These are phyloP conservation scores for Sclerodermus sp. DNA, from an alignment of 2,888 invertebrate genomes.

Conservation along the genomic window DNA sequence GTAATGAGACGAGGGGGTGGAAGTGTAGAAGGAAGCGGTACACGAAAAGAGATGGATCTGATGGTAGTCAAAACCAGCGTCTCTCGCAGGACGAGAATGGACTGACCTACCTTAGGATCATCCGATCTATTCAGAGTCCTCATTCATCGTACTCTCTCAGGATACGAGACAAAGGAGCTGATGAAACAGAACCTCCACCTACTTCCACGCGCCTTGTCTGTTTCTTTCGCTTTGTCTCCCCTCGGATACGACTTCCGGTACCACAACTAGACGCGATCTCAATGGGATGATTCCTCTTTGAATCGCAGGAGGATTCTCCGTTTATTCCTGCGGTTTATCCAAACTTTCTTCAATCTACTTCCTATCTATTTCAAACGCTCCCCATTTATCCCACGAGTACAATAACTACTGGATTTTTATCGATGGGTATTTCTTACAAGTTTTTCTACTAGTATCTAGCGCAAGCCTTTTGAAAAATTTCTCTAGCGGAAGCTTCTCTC, in stretches of 20 bases:
- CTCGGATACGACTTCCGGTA: constrained; percentile 57
- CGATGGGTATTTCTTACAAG: too few species aligned
- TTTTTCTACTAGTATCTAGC: too few species aligned
- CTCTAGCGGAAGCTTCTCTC: too few species aligned
- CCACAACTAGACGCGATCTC: constrained; percentile 44
- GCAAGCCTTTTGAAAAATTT: too few species aligned
- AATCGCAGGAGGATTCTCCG: constrained; percentile 39
- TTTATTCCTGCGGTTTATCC: constrained; percentile 42
- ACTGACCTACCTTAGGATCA: constrained; percentile 57
- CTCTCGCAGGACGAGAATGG: constrained; percentile 40
- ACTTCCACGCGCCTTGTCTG: constrained; percentile 22
- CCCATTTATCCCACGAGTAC: constrained; percentile 18
- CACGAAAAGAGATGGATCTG: constrained; percentile 26
- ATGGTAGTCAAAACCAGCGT: constrained; percentile 32
- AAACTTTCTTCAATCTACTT: constrained; percentile 21
- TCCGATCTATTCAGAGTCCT: constrained; percentile 54
- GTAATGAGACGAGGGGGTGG: constrained; percentile 13
- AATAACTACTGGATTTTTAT: constrained; percentile 17
- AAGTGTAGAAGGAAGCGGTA: constrained; percentile 1
- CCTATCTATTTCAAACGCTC: constrained; percentile 32
- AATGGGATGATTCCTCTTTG: constrained; percentile 54
- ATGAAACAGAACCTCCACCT: constrained; percentile 54
- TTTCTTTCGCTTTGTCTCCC: constrained; percentile 53
- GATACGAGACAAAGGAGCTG: constrained; percentile 57
- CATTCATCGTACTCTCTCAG: constrained; percentile 53